Evolutionary conservation across 2,888 invertebrate genomes (phyloP), one percentile per base, ranked within the genome.

Genomic region (Didymodactylos carnosus): DNA sequence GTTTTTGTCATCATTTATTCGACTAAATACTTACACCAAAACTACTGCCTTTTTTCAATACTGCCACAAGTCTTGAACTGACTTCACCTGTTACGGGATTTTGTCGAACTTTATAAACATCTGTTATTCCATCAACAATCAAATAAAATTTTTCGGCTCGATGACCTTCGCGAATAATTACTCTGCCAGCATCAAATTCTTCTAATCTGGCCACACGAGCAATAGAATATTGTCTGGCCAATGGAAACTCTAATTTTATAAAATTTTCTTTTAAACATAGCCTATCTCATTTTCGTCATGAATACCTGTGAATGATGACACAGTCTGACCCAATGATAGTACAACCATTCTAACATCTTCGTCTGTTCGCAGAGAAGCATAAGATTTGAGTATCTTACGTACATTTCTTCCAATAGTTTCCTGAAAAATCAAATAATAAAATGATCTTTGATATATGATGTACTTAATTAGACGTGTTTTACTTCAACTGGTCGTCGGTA

Each of bases 141-240:
- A 82, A 81, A 77, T 82, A 82, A 76, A 82, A 82, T 75, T 82
- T 82, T 75, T 82, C 82, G 1, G 82, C 81, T 72, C 78, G 78
- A 75, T 82, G 82, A 16, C 82, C 82, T 72, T 82, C 81, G 35
- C 82, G 78, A 35, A 82, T 82, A n/a, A 82, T 82, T 8, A 82
- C 79, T 71, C 82, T 72, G 14, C 75, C 75, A 25, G 49, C 49
- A 70, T 72, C 73, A 29, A 75, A 72, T 23, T 72, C 73, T 72
- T 75, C 72, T 39, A 73, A 25, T 3, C 70, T 27, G 7, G 73
- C 73, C 40, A 53, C 27, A 23, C 72, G 19, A 39, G 75, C 73
- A 39, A 75, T 69, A 16, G 70, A 53, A 53, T 70, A 53, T 41
- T 75, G 75, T 16, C 72, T 62, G 49, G 49, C 39, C 19, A 69